Conservation (phyloP, 1,140 invertebrate species). For the Hermatobates lingyangjiaoensis region DNA sequence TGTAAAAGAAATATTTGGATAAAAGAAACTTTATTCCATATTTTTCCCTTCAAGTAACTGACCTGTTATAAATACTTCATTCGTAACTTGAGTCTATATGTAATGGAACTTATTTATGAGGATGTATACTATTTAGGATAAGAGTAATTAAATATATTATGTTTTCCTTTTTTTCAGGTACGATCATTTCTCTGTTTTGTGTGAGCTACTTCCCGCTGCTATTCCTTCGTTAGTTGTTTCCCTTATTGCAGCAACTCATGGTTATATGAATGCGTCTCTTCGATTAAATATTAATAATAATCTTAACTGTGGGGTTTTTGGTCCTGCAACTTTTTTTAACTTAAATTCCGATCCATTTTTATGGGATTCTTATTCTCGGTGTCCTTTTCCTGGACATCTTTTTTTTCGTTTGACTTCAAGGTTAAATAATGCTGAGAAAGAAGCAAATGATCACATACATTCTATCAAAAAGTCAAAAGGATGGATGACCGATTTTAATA, state of each 20-base stretch:
- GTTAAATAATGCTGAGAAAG: slow-evolving; percentile 30
- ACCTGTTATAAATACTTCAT: too few relatives aligned
- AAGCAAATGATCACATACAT: slow-evolving; percentile 20
- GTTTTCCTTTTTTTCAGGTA: slow-evolving; percentile 31
- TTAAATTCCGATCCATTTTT: slow-evolving; percentile 35
- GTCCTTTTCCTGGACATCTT: slow-evolving; percentile 29
- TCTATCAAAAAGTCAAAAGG: slow-evolving; percentile 24
- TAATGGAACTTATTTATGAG: too few relatives aligned
- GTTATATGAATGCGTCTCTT: slow-evolving; percentile 37
- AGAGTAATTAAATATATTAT: too few relatives aligned
- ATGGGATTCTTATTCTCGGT: slow-evolving; percentile 35
- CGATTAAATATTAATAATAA: slow-evolving; percentile 30
- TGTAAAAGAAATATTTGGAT: too few relatives aligned
- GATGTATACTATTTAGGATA: too few relatives aligned
- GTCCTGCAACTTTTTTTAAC: slow-evolving; percentile 25
- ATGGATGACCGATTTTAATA: slow-evolving; percentile 64
- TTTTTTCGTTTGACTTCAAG: slow-evolving; percentile 36
- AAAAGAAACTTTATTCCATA: too few relatives aligned
- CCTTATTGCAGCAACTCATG: slow-evolving; percentile 35
- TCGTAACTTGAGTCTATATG: too few relatives aligned
- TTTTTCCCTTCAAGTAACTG: too few relatives aligned
- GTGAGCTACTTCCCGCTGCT: slow-evolving; percentile 45
- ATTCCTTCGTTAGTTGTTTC: slow-evolving; percentile 49
- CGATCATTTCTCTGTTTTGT: slow-evolving; percentile 61
- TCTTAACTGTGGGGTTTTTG: slow-evolving; percentile 30